Evolutionary conservation across 2,113 vertebrate genomes (phyloP).

Genomic region (Polypterus senegalus): DNA sequence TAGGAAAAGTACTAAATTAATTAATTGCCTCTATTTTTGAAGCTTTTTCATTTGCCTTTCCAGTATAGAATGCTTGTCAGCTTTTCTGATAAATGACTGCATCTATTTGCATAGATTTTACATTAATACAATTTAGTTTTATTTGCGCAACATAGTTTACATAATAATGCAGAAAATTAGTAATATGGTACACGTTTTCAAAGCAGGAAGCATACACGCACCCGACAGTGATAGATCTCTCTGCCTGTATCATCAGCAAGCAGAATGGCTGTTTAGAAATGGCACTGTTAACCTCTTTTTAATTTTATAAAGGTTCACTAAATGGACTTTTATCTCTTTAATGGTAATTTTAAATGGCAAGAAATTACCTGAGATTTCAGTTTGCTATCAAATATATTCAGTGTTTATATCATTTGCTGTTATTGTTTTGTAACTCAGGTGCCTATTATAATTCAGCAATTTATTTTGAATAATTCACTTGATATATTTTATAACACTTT

Average conservation of each 20-base stretch:
- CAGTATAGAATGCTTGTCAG: slow-evolving; percentile 95
- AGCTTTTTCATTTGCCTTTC: slow-evolving; percentile 69
- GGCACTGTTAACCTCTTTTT: slow-evolving; percentile 9
- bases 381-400: slow-evolving; percentile 10
- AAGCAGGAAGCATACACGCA: slow-evolving; percentile 20
- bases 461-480: too few species aligned
- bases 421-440: too few species aligned
- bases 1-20: slow-evolving; percentile 78
- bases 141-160: slow-evolving; percentile 71
- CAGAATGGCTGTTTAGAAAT: slow-evolving; percentile 9
- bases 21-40: slow-evolving; percentile 81
- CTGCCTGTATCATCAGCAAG: slow-evolving; percentile 16
- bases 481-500: too few species aligned
- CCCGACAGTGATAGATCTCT: slow-evolving; percentile 12
- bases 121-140: slow-evolving; percentile 77
- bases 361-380: too few species aligned
- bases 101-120: slow-evolving; percentile 97
- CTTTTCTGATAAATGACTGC: slow-evolving; percentile 87
- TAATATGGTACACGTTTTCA: slow-evolving; percentile 43
- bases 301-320: slow-evolving; percentile 21
- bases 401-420: too few species aligned
- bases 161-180: slow-evolving; percentile 64
- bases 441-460: too few species aligned
- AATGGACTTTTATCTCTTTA: slow-evolving; percentile 17
- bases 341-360: slow-evolving; percentile 17